Conservation (phyloP, 2,113 vertebrate genomes). For the Leptobrachium leishanense region DNA sequence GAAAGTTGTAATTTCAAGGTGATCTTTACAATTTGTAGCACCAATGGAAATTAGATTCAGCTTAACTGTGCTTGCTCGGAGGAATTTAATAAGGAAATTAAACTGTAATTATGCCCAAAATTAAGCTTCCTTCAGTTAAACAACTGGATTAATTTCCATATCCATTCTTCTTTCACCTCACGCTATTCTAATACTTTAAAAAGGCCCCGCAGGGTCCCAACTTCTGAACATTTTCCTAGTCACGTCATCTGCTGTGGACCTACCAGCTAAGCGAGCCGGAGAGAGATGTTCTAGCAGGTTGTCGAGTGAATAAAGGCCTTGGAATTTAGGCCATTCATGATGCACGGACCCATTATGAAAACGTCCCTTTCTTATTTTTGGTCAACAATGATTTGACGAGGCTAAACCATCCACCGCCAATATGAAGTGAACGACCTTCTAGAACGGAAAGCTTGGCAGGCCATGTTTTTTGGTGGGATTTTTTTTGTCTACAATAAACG, state of each 20-base stretch:
- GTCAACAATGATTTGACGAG: too few relatives aligned
- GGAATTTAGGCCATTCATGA: conserved; percentile 5
- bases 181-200: conserved; percentile 11
- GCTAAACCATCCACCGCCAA: too few relatives aligned
- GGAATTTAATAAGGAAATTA: conserved; percentile 13
- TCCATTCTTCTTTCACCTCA: neutral
- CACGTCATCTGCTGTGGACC: conserved; percentile 14
- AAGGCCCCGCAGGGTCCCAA: conserved; percentile 11
- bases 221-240: neutral
- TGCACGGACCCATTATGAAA: neutral
- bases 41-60: neutral
- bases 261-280: neutral
- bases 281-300: conserved; percentile 15
- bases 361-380: too few relatives aligned
- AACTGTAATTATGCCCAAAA: conserved; percentile 20
- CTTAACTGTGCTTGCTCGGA: neutral
- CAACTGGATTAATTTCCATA: conserved; percentile 32
- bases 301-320: neutral
- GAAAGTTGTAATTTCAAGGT: too few relatives aligned
- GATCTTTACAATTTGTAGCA: neutral
- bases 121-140: conserved; percentile 26
- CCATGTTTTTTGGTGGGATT: too few relatives aligned
- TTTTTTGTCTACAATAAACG: too few relatives aligned
- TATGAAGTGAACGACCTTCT: too few relatives aligned
- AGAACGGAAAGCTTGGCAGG: too few relatives aligned